Conservation (phyloP, 2,888 invertebrate genomes). For the Agrilus mali region DNA sequence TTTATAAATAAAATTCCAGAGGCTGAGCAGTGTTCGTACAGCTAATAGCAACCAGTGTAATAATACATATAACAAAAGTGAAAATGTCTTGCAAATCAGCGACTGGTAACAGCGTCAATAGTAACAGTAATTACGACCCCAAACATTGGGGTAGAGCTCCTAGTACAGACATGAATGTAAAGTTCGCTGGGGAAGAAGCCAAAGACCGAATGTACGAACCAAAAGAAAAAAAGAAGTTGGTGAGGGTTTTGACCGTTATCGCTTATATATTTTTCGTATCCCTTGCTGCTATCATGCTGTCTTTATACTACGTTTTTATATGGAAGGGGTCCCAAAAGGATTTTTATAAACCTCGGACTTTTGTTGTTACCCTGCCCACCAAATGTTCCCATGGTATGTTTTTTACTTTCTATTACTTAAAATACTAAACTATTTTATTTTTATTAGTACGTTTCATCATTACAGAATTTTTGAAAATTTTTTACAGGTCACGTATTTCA, state of each 20-base stretch:
- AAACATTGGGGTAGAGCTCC: constrained; percentile 21
- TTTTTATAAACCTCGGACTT: constrained; percentile 16
- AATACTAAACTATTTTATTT: no score
- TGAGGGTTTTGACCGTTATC: constrained; percentile 83
- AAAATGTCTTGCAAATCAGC: constrained; percentile 46
- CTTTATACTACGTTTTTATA: constrained; percentile 86
- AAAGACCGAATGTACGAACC: constrained; percentile 66
- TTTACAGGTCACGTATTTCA: no score
- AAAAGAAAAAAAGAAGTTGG: constrained; percentile 76
- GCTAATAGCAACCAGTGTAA: no score
- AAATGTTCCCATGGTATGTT: constrained; percentile 10
- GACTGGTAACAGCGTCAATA: constrained; percentile 40
- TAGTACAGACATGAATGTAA: constrained; percentile 44
- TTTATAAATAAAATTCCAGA: no score
- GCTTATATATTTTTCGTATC: constrained; percentile 92
- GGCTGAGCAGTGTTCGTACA: no score
- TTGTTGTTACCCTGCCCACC: constrained; percentile 6
- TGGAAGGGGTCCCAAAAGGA: constrained; percentile 64
- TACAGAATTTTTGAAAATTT: no score
- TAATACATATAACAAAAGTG: neutral
- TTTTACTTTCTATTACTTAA: neutral
- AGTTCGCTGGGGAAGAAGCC: constrained; percentile 50
- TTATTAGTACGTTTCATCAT: no score
- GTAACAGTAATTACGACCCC: constrained; percentile 20
- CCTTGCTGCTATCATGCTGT: constrained; percentile 84